Percentiles rank a stretch among this genome's conserved stretches.
These are phyloP conservation scores for Conops quadrifasciatus DNA, from an alignment of 2,888 invertebrate species.

Conservation along the genomic window DNA sequence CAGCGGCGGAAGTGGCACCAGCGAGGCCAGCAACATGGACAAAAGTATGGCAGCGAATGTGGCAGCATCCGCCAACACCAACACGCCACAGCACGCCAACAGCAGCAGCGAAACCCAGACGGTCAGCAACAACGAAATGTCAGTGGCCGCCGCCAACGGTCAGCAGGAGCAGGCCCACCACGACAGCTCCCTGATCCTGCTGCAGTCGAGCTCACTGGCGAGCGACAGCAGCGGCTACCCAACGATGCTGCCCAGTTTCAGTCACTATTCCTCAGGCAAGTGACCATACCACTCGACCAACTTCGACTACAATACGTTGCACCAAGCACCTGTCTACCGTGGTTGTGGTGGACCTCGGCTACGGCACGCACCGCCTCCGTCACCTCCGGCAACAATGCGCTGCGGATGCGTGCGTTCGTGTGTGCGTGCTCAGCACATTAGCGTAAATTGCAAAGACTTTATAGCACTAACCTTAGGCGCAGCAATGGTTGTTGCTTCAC, in stretches of 20 bases:
- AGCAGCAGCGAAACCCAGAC: constrained; percentile 52
- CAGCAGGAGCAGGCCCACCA: constrained; percentile 30
- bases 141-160: constrained; percentile 22
- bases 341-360: not conserved
- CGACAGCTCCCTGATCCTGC: constrained; percentile 64
- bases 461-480: not conserved
- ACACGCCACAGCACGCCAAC: constrained; percentile 37
- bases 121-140: constrained; percentile 22
- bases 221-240: constrained; percentile 63
- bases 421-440: not conserved
- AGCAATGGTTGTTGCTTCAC: not conserved
- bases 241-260: constrained; percentile 73
- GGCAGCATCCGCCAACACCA: constrained; percentile 40
- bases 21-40: constrained; percentile 36
- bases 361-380: not conserved
- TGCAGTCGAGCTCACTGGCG: constrained; percentile 66
- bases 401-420: not conserved
- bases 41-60: not conserved
- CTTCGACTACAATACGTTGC: not conserved
- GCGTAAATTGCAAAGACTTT: not conserved
- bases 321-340: not conserved
- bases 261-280: constrained; percentile 68
- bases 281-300: not conserved
- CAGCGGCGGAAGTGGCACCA: constrained; percentile 38
- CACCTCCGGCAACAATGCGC: not conserved